Base-by-base conservation (phyloP, 1,140 invertebrate species). In the Calycopis cecrops region DNA sequence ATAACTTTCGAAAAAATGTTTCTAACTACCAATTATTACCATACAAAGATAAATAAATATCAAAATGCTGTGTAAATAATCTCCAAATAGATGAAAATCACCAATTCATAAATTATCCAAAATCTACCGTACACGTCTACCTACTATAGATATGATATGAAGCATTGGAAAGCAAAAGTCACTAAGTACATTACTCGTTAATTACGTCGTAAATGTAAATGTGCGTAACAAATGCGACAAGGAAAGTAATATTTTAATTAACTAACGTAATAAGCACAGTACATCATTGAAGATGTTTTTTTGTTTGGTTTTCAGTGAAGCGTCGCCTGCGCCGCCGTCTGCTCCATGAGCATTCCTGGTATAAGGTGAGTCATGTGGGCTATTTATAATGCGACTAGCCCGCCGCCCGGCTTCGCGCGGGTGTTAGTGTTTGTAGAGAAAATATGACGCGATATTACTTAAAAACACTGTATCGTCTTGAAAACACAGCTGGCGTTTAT, bases 291-390 rank as follows among this genome's bases (percentile, higher is more conserved):
- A 63, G 57, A 50, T 48, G 35, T 35, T 49, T 73, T 64, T 64
- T 66, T 70, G 57, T 73, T 67, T 75, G 42, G 67, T 72, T 16
- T 84, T 71, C 80, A 84, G 78, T 67, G 50, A 60, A 74, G 71
- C 67, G 71, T 69, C 72, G 69, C 65, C 59, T 69, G 76, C 72
- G 69, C 67, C 73, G 56, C 65, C 64, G 67, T 74, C 72, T 63
- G 58, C 67, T 67, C 65, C 73, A 82, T 81, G 75, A 82, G 76
- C 75, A 74, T 75, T 73, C 70, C 79, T 80, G 77, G 77, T 69
- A 77, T 78, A 75, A 83, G 80, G 83, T 86, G 78, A 86, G 76
- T 86, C 79, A 84, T 67, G 55, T 51, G 58, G 64, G 67, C 59
- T 62, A 77, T 73, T 74, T 79, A 79, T 73, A 76, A 67, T 64